Percentiles rank a stretch among this genome's conserved stretches.
These are phyloP conservation scores for Drosophila orena DNA, from an alignment of 1,140 invertebrate species.

Conservation along the genomic window DNA sequence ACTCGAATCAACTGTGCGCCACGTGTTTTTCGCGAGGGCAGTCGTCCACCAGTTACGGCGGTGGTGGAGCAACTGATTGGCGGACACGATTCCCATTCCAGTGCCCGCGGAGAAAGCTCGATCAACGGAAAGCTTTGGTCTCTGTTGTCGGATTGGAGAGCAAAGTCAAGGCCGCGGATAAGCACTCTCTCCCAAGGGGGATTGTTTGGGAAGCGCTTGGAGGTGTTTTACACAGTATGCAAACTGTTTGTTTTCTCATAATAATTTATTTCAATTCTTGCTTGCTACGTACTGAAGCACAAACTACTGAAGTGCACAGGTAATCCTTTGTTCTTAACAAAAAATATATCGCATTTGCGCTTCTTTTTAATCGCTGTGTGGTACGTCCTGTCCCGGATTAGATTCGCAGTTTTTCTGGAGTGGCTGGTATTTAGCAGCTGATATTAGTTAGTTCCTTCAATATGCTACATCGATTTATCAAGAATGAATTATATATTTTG, in stretches of 20 bases:
- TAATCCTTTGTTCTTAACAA: slow-evolving; percentile 66
- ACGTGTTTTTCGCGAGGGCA: slow-evolving; percentile 28
- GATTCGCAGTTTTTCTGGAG: slow-evolving; percentile 18
- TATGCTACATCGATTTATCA: slow-evolving; percentile 55
- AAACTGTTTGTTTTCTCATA: slow-evolving; percentile 17
- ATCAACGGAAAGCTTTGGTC: slow-evolving; percentile 1
- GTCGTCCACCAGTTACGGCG: slow-evolving; percentile 44
- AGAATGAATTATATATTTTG: slow-evolving; percentile 53
- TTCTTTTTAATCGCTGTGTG: slow-evolving; percentile 7
- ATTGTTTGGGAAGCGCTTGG: neutral
- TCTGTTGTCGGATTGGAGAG: slow-evolving; percentile 16
- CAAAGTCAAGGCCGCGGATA: slow-evolving; percentile 32
- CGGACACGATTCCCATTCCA: slow-evolving; percentile 2
- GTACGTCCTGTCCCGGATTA: slow-evolving; percentile 16
- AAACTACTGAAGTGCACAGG: slow-evolving; percentile 69
- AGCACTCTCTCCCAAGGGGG: neutral
- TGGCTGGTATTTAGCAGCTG: slow-evolving; percentile 18
- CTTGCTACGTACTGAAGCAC: slow-evolving; percentile 60
- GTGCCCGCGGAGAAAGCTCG: slow-evolving; percentile 5
- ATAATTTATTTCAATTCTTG: slow-evolving; percentile 64
- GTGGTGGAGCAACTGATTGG: slow-evolving; percentile 39
- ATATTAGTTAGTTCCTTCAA: slow-evolving; percentile 58
- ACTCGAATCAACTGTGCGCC: neutral
- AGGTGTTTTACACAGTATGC: neutral
- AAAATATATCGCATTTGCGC: slow-evolving; percentile 41